Percentiles rank a stretch among this genome's conserved stretches.
These are phyloP conservation scores for Micrasema minimum DNA, from an alignment of 1,140 invertebrate genomes.

Conservation along the genomic window DNA sequence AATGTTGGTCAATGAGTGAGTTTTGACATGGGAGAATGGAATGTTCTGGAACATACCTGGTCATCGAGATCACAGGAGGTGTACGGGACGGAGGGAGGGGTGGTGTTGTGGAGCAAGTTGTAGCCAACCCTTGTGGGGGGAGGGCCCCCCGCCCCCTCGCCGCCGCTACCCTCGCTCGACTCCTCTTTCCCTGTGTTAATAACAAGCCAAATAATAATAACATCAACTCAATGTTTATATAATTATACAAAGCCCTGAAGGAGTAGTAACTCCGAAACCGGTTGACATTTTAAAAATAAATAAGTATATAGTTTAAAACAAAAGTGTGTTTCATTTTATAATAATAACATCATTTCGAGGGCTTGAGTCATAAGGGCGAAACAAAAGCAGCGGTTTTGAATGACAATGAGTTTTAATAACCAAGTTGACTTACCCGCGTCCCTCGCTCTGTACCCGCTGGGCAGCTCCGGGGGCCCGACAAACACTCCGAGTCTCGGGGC, in stretches of 20 bases:
- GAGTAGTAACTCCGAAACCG: too few relatives aligned
- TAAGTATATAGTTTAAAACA: too few relatives aligned
- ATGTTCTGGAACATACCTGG: too few relatives aligned
- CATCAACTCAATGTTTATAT: too few relatives aligned
- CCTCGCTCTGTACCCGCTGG: slow-evolving; percentile 62
- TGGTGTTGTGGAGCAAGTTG: slow-evolving; percentile 49
- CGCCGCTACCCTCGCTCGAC: slow-evolving; percentile 50
- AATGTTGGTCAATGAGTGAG: too few relatives aligned
- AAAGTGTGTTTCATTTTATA: too few relatives aligned
- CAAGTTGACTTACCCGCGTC: slow-evolving; percentile 47
- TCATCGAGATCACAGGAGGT: slow-evolving; percentile 49
- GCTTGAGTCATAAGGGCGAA: neutral
- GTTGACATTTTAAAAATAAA: too few relatives aligned
- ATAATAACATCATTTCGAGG: neutral
- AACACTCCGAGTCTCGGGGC: slow-evolving; percentile 76
- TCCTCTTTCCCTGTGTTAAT: slow-evolving; percentile 49
- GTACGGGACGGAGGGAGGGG: slow-evolving; percentile 45
- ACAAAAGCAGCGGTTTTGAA: neutral
- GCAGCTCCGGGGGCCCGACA: slow-evolving; percentile 67
- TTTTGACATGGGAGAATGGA: too few relatives aligned
- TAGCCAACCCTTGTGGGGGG: slow-evolving; percentile 48
- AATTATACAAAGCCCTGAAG: too few relatives aligned
- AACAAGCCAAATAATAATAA: too few relatives aligned
- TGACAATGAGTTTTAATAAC: neutral
- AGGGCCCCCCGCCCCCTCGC: slow-evolving; percentile 31